Evolutionary conservation across 2,797 vertebrate genomes (phyloP).

Genomic region (Kryptopterus vitreolus): DNA sequence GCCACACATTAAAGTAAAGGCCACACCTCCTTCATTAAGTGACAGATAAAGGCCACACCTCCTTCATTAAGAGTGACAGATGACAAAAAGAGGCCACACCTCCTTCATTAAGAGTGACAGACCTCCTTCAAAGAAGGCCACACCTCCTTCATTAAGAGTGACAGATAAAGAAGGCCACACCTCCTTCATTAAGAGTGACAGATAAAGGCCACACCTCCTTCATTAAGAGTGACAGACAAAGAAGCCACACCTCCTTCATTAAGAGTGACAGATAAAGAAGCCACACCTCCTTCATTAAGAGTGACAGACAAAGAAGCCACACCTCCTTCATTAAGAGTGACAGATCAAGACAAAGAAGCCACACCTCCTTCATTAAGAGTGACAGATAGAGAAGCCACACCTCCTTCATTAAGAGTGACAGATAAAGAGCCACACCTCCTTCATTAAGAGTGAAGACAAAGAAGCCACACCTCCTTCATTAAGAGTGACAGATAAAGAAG

Average conservation of each 20-base stretch:
- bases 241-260: background rate
- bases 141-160: background rate
- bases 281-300: background rate
- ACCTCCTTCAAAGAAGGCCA: background rate
- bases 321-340: background rate
- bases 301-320: background rate
- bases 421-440: background rate
- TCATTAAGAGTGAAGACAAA: background rate
- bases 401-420: background rate
- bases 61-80: background rate
- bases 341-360: no score
- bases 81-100: background rate
- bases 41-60: background rate
- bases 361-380: no score
- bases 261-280: background rate
- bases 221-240: background rate
- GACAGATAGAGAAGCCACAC: background rate
- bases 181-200: background rate
- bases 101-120: background rate
- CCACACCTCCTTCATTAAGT: background rate
- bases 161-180: background rate
- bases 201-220: background rate
- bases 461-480: background rate
- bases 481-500: background rate
- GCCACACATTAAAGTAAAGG: no score